Evolutionary conservation across 2,113 vertebrate species (phyloP), one percentile per base, ranked within the genome.

Genomic region (Collichthys lucidus): DNA sequence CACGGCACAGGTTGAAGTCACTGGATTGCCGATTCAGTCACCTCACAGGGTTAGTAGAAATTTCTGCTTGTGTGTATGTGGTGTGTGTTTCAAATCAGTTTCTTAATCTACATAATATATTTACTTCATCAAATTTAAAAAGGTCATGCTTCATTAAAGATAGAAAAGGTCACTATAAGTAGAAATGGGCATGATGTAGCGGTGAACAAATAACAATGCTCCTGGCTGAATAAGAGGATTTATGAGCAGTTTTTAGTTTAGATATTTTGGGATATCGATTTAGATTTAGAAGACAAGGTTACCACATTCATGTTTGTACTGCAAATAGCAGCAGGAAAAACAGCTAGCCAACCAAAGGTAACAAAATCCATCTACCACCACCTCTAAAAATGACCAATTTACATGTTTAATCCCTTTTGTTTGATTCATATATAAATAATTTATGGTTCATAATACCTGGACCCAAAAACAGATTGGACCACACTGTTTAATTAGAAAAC

Each of bases 1-100:
- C 73, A 93, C 94, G 92, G 97, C 96, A 40, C 94, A 96, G 88
- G 96, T 99, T 52, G 84, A 97, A 61, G 92, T 98, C 24, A 76
- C 88, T 1, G 95, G 93, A 52, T 92, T 90, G 0, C 95, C 94
- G 2, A 86, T 94, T 22, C 92, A 93, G 79, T 93, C 81, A 3
- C 76, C 82, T 65, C 91, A 96, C 90, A 95, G 96, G 97, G 98
- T 99, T 81, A 93, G 90, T 73, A 29, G 15, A 53, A 22, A 14
- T 46, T 56, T 4, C 20, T n/a, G 22, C 4, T 60, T 11, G 17
- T 52, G 26, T 15, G 5, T 40, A 42, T 17, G 24, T 29, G 42
- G 3, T 24, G 60, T 61, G 47, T 60, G 15, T 55, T 11, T 74
- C 4, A n/a, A 15, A 55, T 66, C 6, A 0, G 19, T 22, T 59